Conservation (phyloP, 2,797 vertebrate species). For the Enteromius unitaeniatus region DNA sequence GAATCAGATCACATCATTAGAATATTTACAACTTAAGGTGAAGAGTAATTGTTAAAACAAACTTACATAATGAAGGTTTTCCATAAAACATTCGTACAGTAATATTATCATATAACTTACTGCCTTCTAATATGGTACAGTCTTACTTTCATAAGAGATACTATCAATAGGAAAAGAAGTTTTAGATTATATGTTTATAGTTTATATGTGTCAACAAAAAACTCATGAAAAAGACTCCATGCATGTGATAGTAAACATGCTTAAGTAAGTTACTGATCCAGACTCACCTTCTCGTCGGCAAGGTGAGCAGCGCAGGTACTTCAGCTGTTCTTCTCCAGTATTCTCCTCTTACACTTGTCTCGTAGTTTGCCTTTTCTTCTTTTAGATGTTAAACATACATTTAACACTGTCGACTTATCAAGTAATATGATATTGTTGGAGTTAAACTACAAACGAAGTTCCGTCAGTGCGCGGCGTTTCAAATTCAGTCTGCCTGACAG, state of each 20-base stretch:
- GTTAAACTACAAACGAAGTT: neutral
- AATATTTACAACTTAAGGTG: neutral
- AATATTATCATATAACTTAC: neutral
- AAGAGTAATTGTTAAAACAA: neutral
- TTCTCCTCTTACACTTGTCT: neutral
- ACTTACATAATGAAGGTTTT: neutral
- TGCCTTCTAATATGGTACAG: neutral
- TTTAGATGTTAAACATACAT: neutral
- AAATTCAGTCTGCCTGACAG: neutral
- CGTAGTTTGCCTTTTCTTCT: neutral
- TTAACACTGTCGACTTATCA: neutral
- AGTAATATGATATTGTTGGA: neutral
- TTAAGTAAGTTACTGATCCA: conserved; percentile 20
- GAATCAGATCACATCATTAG: neutral
- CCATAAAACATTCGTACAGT: neutral
- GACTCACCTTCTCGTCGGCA: conserved; percentile 38
- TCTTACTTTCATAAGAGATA: neutral
- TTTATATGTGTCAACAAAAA: neutral
- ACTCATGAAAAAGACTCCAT: neutral
- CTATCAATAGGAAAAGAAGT: neutral
- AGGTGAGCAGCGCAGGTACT: conserved; percentile 33
- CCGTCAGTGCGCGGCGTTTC: neutral
- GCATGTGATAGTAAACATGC: conserved; percentile 11
- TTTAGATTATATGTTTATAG: too few species aligned
- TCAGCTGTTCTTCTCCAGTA: neutral